Conservation (phyloP, 2,113 vertebrate genomes). For the Charina bottae region DNA sequence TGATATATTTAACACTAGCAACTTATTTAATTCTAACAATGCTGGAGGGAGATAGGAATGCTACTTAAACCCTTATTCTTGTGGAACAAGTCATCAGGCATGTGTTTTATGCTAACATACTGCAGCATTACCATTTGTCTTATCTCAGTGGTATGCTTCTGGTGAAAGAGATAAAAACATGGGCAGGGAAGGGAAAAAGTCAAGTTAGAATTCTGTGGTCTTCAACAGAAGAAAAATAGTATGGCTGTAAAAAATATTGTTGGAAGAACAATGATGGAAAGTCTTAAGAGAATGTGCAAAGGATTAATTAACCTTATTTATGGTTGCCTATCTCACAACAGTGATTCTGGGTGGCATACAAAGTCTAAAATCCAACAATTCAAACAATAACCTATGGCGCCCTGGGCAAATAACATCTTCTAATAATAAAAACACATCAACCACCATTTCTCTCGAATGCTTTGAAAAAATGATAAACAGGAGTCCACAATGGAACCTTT, state of each 20-base stretch:
- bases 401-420: neutral
- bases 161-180: neutral
- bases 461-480: neutral
- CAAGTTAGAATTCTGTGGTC: neutral
- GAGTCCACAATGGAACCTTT: neutral
- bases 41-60: neutral
- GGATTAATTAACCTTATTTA: neutral
- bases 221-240: neutral
- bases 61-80: neutral
- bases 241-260: neutral
- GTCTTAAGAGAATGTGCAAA: neutral
- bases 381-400: neutral
- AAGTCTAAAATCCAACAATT: neutral
- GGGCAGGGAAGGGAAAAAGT: neutral
- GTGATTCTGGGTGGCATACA: neutral
- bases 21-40: neutral
- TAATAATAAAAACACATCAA: neutral
- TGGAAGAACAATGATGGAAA: neutral
- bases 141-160: neutral
- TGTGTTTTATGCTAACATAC: neutral
- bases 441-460: neutral
- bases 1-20: neutral
- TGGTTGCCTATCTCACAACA: neutral
- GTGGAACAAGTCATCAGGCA: neutral
- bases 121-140: neutral